Percentiles rank a stretch among this genome's conserved stretches.
Evolutionary conservation across 1,140 invertebrate genomes (phyloP).

Genomic region (Subanguina moxae): DNA sequence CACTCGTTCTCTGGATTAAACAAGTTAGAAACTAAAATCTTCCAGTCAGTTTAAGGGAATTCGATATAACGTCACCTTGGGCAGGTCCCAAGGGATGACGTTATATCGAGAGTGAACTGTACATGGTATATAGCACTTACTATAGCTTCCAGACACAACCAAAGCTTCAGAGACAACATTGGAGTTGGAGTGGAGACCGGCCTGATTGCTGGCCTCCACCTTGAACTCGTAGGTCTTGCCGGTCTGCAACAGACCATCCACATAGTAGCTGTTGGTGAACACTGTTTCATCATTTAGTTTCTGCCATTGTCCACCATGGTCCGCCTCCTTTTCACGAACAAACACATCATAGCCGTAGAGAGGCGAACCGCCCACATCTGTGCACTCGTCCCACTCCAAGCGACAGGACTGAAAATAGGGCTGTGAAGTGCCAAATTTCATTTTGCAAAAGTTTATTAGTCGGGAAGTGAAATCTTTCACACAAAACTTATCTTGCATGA

Average conservation of each 20-base stretch:
- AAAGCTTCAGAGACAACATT: constrained; percentile 46
- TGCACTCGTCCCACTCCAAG: constrained; percentile 87
- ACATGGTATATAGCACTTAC: not conserved
- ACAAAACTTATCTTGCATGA: no score
- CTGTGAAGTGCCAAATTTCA: constrained; percentile 62
- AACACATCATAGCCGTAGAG: constrained; percentile 95
- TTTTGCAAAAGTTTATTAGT: no score
- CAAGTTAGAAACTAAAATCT: no score
- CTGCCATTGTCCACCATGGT: constrained; percentile 61
- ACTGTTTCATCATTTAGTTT: constrained; percentile 74
- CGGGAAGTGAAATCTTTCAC: no score
- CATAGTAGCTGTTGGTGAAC: constrained; percentile 84
- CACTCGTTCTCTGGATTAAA: no score
- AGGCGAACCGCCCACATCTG: constrained; percentile 83
- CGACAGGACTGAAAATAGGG: constrained; percentile 1
- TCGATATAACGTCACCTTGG: no score
- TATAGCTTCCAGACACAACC: not conserved
- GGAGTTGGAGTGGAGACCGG: constrained; percentile 68
- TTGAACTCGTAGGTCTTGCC: constrained; percentile 80
- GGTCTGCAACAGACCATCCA: constrained; percentile 68
- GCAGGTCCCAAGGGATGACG: no score
- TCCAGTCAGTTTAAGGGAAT: no score
- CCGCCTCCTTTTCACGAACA: constrained; percentile 71
- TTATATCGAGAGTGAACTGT: no score
- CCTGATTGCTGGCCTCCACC: constrained; percentile 79